Evolutionary conservation across 2,888 invertebrate genomes (phyloP).

Genomic region (Athrips mouffetella): DNA sequence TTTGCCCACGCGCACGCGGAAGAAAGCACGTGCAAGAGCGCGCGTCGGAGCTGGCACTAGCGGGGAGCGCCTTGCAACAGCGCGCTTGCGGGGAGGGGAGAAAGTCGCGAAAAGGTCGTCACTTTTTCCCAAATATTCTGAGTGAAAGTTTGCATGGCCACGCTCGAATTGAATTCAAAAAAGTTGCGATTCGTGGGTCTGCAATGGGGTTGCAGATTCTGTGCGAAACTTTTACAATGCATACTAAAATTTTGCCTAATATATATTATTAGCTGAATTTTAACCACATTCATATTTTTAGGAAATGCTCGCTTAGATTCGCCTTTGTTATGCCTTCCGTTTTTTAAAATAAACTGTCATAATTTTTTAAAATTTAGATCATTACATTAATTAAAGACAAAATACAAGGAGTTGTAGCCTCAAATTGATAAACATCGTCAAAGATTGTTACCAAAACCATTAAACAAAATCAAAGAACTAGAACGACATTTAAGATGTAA

Average conservation of each 20-base stretch:
- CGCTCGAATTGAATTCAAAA: conserved; percentile 60
- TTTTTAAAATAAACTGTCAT: too few relatives aligned
- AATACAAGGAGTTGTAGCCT: too few relatives aligned
- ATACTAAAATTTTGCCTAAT: not conserved
- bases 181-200: conserved; percentile 27
- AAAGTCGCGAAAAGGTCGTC: conserved; percentile 76
- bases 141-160: conserved; percentile 65
- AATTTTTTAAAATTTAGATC: too few relatives aligned
- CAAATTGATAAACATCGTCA: too few relatives aligned
- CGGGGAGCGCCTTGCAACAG: conserved; percentile 23
- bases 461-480: too few relatives aligned
- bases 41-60: conserved; percentile 24
- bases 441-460: too few relatives aligned
- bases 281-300: too few relatives aligned
- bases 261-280: too few relatives aligned
- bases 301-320: too few relatives aligned
- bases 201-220: not conserved
- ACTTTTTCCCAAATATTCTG: conserved; percentile 77
- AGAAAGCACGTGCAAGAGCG: conserved; percentile 49
- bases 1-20: conserved; percentile 54
- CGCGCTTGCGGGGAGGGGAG: conserved; percentile 41
- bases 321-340: too few relatives aligned
- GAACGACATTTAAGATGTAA: too few relatives aligned
- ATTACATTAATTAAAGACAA: too few relatives aligned
- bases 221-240: not conserved